A percentile compares a stretch with the other conserved stretches of the same genome.
Evolutionary conservation across 2,888 invertebrate genomes (phyloP).

Genomic region (Limulus polyphemus): DNA sequence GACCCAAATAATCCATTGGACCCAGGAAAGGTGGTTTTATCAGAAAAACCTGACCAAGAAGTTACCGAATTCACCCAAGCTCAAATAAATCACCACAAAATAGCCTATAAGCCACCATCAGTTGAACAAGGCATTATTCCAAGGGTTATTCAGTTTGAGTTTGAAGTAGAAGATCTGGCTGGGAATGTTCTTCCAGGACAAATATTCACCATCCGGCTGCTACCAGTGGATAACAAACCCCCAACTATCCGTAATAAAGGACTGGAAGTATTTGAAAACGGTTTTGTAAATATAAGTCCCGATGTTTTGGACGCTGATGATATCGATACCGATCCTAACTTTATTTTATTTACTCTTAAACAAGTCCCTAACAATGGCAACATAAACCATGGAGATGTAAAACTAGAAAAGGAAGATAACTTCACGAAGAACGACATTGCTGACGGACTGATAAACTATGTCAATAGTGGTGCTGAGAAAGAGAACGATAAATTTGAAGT

Average conservation of each 20-base stretch:
- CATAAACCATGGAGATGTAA: slow-evolving; percentile 28
- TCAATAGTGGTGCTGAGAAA: slow-evolving; percentile 31
- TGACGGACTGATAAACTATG: slow-evolving; percentile 31
- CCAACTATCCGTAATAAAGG: slow-evolving; percentile 33
- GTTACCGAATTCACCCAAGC: slow-evolving; percentile 34
- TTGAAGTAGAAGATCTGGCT: slow-evolving; percentile 33
- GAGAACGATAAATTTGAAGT: slow-evolving; percentile 32
- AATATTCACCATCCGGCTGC: slow-evolving; percentile 32
- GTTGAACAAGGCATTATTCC: slow-evolving; percentile 34
- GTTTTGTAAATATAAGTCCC: slow-evolving; percentile 30
- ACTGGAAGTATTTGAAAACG: slow-evolving; percentile 32
- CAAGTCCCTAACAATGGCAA: slow-evolving; percentile 32
- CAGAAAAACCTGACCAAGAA: slow-evolving; percentile 30
- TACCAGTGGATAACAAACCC: slow-evolving; percentile 36
- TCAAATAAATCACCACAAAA: slow-evolving; percentile 36
- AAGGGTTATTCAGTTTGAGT: slow-evolving; percentile 34
- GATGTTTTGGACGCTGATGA: slow-evolving; percentile 33
- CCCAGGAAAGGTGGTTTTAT: slow-evolving; percentile 32
- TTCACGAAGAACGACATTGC: slow-evolving; percentile 32
- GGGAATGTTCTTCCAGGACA: slow-evolving; percentile 34
- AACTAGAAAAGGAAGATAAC: slow-evolving; percentile 30
- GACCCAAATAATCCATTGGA: slow-evolving; percentile 31
- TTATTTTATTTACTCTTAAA: slow-evolving; percentile 30
- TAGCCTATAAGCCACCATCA: slow-evolving; percentile 35
- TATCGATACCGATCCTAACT: slow-evolving; percentile 32